These are phyloP conservation scores for Recurvirostra avosetta DNA, from an alignment of 2,113 vertebrate species.

Conservation along the genomic window DNA sequence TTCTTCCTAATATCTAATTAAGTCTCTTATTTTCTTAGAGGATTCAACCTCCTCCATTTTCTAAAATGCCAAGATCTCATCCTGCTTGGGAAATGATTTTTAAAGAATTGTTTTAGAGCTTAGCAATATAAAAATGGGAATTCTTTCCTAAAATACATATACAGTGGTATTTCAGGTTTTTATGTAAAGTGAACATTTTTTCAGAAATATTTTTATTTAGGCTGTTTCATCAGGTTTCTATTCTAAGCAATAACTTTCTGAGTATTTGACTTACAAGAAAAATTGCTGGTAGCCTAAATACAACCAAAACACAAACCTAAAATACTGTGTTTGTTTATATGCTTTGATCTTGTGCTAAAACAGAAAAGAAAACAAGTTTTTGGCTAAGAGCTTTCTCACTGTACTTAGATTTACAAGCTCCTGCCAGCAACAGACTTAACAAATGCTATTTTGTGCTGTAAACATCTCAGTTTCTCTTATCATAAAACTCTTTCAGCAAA, in stretches of 20 bases:
- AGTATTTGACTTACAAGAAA: not conserved
- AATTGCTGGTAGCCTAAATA: not conserved
- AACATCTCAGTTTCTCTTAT: not conserved
- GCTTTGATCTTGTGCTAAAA: constrained; percentile 43
- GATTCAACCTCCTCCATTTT: not conserved
- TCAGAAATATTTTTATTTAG: not conserved
- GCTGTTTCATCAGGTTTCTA: not conserved
- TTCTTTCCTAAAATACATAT: not conserved
- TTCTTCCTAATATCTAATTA: not conserved
- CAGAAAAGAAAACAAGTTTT: constrained; percentile 19
- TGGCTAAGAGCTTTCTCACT: constrained; percentile 7
- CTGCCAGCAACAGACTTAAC: constrained; percentile 13
- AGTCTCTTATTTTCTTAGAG: not conserved
- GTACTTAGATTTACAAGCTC: constrained; percentile 8
- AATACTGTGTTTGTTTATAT: constrained; percentile 8
- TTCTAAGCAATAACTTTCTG: not conserved
- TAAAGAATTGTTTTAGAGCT: not conserved
- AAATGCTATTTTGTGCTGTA: not conserved
- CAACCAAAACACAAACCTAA: not conserved
- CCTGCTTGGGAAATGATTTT: not conserved
- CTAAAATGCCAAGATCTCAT: not conserved
- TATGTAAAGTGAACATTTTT: not conserved
- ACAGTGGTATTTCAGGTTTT: not conserved
- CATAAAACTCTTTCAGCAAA: not conserved
- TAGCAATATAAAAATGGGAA: not conserved